Evolutionary conservation across 2,888 invertebrate genomes (phyloP), one percentile per base, ranked within the genome.

Genomic region (Formica aserva): DNA sequence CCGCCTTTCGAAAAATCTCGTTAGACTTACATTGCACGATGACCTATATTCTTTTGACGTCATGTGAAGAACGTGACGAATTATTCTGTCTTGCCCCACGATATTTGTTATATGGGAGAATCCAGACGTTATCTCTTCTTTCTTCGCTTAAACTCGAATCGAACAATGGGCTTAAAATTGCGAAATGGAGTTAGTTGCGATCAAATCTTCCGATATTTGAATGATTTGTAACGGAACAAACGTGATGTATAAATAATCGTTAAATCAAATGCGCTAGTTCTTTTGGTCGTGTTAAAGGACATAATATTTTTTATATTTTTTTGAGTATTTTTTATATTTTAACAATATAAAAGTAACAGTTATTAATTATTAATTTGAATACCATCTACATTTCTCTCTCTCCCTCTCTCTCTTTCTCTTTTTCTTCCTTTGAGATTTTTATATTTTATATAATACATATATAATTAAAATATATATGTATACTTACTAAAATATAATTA

Each of bases 81-180:
- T 66, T 55, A 38, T 66, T n/a, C 35, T 52, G 26, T 65, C 66
- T 76, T 76, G 0, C 26, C 8, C 18, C 65, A 52, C 29, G 60
- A 76, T 76, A 76, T 76, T 52, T 66, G 52, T 52, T 52, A 65
- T 18, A 2, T 26, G 13, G 9, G 8, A 76, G 18, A 66, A 65
- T 66, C 22, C 11, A 35, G 32, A 35, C 18, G n/a, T 66, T 76
- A 76, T 76, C 48, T 66, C n/a, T 45, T 13, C 5, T 11, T 62
- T 75, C 32, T 32, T 22, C 35, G 6, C 0, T 63, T 52, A 76
- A 76, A 35, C 52, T 65, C 18, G 9, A 52, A 65, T 65, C 35
- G 8, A 13, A 52, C 6, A 35, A 48, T 1, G 26, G 13, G 4
- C 1, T 74, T 74, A 41, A 29, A 41, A 72, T 71, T 55, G 9